Evolutionary conservation across 2,888 invertebrate genomes (phyloP).

Genomic region (Steinernema scapterisci): DNA sequence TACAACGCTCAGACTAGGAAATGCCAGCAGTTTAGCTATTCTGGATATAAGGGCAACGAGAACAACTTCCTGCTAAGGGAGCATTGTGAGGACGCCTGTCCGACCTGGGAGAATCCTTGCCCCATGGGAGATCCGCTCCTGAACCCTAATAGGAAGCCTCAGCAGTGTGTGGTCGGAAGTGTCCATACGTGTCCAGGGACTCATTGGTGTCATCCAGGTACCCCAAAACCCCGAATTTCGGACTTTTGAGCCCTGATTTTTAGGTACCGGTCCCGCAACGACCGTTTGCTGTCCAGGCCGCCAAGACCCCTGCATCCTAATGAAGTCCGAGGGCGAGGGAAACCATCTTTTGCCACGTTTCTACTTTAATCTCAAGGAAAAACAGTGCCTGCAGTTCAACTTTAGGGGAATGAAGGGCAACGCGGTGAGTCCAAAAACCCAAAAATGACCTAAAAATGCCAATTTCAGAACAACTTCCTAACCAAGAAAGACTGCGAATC

Average conservation of each 20-base stretch:
- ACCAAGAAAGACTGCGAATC: slow-evolving; percentile 51
- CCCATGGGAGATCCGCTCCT: slow-evolving; percentile 55
- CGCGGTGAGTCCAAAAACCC: slow-evolving; percentile 41
- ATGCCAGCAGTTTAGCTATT: slow-evolving; percentile 48
- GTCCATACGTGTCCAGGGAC: slow-evolving; percentile 52
- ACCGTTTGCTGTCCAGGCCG: slow-evolving; percentile 61
- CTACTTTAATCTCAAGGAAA: slow-evolving; percentile 54
- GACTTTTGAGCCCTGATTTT: not conserved
- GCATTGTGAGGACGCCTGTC: slow-evolving; percentile 61
- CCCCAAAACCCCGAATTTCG: not conserved
- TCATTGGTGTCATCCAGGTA: slow-evolving; percentile 58
- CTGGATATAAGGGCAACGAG: slow-evolving; percentile 52
- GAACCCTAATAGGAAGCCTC: slow-evolving; percentile 41
- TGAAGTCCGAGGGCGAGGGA: slow-evolving; percentile 54
- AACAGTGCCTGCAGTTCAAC: slow-evolving; percentile 57
- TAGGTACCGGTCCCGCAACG: slow-evolving; percentile 50
- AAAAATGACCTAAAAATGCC: not conserved
- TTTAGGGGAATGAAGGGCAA: slow-evolving; percentile 62
- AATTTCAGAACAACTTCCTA: slow-evolving; percentile 60
- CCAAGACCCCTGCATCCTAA: slow-evolving; percentile 53
- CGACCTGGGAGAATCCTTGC: slow-evolving; percentile 61
- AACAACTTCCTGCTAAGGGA: slow-evolving; percentile 62
- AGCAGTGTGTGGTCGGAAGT: slow-evolving; percentile 35
- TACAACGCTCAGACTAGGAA: slow-evolving; percentile 41
- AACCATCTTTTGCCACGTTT: slow-evolving; percentile 45